These are phyloP conservation scores for Passerculus sandwichensis DNA, from an alignment of 2,797 vertebrate genomes.

Conservation along the genomic window DNA sequence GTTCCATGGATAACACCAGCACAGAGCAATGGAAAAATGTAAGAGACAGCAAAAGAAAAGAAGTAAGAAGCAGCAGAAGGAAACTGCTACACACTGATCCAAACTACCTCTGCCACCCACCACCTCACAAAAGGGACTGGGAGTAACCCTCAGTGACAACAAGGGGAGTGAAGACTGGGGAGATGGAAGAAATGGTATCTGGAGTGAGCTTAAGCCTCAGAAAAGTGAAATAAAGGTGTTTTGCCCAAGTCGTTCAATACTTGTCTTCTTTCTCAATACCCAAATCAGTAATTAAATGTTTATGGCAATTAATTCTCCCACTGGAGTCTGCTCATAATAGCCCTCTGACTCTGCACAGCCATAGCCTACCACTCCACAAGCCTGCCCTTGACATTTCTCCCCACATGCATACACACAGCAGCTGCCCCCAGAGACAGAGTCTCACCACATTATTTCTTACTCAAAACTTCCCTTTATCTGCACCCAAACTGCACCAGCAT, in stretches of 20 bases:
- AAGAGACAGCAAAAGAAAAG: neutral
- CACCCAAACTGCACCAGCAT: neutral
- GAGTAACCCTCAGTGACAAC: neutral
- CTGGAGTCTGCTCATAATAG: neutral
- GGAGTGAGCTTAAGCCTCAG: neutral
- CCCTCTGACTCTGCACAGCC: neutral
- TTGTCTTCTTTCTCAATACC: neutral
- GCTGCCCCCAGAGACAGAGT: neutral
- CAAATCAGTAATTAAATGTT: neutral
- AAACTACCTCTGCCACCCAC: neutral
- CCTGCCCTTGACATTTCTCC: neutral
- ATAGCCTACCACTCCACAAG: neutral
- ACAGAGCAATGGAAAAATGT: neutral
- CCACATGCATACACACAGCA: neutral
- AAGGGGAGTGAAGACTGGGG: neutral
- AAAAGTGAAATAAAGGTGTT: neutral
- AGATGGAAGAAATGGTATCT: neutral
- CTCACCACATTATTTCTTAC: neutral
- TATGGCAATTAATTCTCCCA: neutral
- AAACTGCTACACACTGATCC: neutral
- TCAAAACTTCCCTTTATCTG: neutral
- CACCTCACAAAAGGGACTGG: neutral
- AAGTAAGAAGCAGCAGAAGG: neutral
- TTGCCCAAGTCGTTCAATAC: neutral
- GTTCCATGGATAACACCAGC: neutral